Evolutionary conservation across 2,888 invertebrate species (phyloP).

Genomic region (Lathronympha strigana): DNA sequence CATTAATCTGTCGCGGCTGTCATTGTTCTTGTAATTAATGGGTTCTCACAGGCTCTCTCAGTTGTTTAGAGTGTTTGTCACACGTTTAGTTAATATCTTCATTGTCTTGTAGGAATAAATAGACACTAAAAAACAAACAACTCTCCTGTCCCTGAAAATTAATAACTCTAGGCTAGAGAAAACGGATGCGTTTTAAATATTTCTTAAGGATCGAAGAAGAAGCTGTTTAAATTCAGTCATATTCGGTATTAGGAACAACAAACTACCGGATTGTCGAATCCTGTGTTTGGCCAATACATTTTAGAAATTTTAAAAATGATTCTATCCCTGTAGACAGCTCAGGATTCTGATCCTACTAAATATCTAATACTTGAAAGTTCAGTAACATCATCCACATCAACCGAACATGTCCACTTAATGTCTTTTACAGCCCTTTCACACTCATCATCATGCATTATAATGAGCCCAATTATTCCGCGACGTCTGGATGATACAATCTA

Average conservation of each 20-base stretch:
- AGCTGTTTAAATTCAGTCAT: too few species aligned
- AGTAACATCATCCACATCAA: not conserved
- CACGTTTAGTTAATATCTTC: slow-evolving; percentile 11
- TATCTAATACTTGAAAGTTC: not conserved
- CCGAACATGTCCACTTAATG: slow-evolving; percentile 23
- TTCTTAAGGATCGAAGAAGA: too few species aligned
- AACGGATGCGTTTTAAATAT: too few species aligned
- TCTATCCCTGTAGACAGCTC: not conserved
- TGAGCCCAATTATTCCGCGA: slow-evolving; percentile 29
- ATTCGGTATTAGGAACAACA: too few species aligned
- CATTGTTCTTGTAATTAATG: slow-evolving; percentile 55
- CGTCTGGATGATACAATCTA: slow-evolving; percentile 39
- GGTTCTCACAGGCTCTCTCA: slow-evolving; percentile 58
- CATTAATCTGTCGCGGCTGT: slow-evolving; percentile 50
- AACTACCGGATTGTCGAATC: too few species aligned
- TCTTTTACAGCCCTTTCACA: slow-evolving; percentile 17
- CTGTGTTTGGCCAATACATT: too few species aligned
- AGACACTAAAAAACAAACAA: too few species aligned
- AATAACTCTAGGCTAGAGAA: too few species aligned
- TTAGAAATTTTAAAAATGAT: too few species aligned
- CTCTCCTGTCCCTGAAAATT: too few species aligned
- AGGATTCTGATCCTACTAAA: not conserved
- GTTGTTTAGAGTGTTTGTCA: slow-evolving; percentile 11
- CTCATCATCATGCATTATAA: slow-evolving; percentile 37
- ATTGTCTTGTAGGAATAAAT: slow-evolving; percentile 1